phyloP scores from a whole-genome alignment of 2,888 invertebrate species.

The Mongoloraphidia duomilia region DNA sequence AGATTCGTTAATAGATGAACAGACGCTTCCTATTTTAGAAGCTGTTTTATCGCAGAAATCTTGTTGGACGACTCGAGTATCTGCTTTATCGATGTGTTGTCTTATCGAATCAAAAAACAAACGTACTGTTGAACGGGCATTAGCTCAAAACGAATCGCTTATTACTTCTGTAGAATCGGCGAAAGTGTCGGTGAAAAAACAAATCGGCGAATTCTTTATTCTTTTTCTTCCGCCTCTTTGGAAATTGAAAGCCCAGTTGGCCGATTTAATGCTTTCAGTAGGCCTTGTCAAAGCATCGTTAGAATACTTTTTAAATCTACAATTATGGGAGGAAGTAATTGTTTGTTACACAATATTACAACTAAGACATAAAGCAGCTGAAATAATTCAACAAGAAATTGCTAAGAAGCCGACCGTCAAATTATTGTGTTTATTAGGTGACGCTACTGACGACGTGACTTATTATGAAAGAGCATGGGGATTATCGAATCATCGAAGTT shows the following conservation, averaged over 20 bases:
- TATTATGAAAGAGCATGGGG: slow-evolving; percentile 88
- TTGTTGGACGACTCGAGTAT: slow-evolving; percentile 62
- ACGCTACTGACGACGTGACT: slow-evolving; percentile 55
- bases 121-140: slow-evolving; percentile 74
- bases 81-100: slow-evolving; percentile 61
- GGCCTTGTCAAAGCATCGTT: slow-evolving; percentile 77
- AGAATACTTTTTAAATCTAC: slow-evolving; percentile 57
- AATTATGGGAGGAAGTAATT: slow-evolving; percentile 87
- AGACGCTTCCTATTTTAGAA: slow-evolving; percentile 64
- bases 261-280: slow-evolving; percentile 60
- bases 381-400: slow-evolving; percentile 69
- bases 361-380: slow-evolving; percentile 79
- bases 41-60: slow-evolving; percentile 49
- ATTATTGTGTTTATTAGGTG: slow-evolving; percentile 71
- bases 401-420: slow-evolving; percentile 67
- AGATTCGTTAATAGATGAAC: slow-evolving; percentile 68
- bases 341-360: slow-evolving; percentile 77
- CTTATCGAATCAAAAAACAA: slow-evolving; percentile 60
- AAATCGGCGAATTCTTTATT: slow-evolving; percentile 50
- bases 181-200: slow-evolving; percentile 29
- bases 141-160: slow-evolving; percentile 73
- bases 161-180: slow-evolving; percentile 38
- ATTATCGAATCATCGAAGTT: slow-evolving; percentile 65
- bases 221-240: slow-evolving; percentile 59
- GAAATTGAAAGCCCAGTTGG: slow-evolving; percentile 62